Base-by-base conservation (phyloP, 2,113 vertebrate genomes). In the Oncorhynchus nerka region DNA sequence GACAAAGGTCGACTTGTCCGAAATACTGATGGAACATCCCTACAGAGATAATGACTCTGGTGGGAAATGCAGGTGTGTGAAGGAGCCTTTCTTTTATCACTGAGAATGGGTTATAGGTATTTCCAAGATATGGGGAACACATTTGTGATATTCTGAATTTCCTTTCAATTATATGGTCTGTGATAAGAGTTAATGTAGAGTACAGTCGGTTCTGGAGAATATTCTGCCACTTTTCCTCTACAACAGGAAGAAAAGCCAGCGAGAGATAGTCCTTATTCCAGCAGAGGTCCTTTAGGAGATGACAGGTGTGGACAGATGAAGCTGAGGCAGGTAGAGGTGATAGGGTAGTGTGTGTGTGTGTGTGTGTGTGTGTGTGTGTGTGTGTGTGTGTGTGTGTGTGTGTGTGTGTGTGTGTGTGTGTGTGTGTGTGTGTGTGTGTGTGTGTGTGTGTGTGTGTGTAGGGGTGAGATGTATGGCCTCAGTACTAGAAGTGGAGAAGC, bases 191-290 rank as follows among this genome's bases (percentile, higher is more conserved):
- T 45, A 12, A 45, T 45, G 39, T 45, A 45, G 39, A 45, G 39
- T 45, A 11, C 39, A 45, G 39, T 22, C 12, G 5, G 16, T 19
- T 64, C 72, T 64, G 6, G 22, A 59, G 49, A 30, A 30, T 5
- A 62, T 65, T 51, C 22, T 48, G 62, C 51, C 45, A 73, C 57
- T 34, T 11, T 24, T 59, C 24, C 30, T 39, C 57, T 20, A 15
- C 30, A 30, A 48, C 12, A 20, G 68, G 57, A 76, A 65, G 65
- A 32, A 81, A 68, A 55, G 68, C 76, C 59, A 34, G 30, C 13
- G 30, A 39, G 67, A 39, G 19, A 39, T n/a, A 8, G 16, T 68
- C 67, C 16, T 68, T 68, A 28, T 32, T 15, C 30, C 30, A 11
- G 32, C 7, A 34, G 67, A 34, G 67, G 67, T 32, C 71, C 59